Evolutionary conservation across 2,113 vertebrate genomes (phyloP), one percentile per base, ranked within the genome.

Genomic region (Hippoglossus stenolepis): DNA sequence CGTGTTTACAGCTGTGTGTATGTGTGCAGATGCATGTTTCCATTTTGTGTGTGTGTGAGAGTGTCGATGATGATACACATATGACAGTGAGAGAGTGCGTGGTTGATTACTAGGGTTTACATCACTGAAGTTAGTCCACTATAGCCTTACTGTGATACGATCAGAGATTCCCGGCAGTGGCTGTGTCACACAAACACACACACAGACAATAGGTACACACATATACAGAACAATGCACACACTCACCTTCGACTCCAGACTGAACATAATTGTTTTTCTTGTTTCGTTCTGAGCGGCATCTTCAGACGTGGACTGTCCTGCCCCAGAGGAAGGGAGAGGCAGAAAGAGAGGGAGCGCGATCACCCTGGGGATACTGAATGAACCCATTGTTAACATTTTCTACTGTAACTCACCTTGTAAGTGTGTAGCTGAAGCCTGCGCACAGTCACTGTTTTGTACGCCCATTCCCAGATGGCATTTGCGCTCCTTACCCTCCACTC

Each of bases 71-170:
- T 62, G 83, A 82, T 80, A 70, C 38, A 10, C 24, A 14, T n/a
- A 60, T 59, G 61, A 73, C 54, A 47, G 63, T 71, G 79, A 70
- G 73, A 64, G 74, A 59, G 77, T 67, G 15, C 64, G 73, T 66
- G 73, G 40, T 64, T 85, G 75, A 70, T 31, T 31, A 31, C 31
- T 31, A 31, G 31, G 31, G 31, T 31, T 31, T 5, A 31, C 31
- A 31, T 77, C 65, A 76, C 75, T 64, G 72, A 65, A 74, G 67
- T 79, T 83, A 71, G 82, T 91, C 87, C 87, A 89, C 89, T 84
- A 87, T 86, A 91, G 93, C 93, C 91, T 93, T 93, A 93, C 84
- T 90, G 87, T 89, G 51, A 68, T 87, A 71, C 72, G 84, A 90
- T 88, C 86, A 88, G 83, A 92, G 86, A 89, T 87, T 85, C 80